Conservation (phyloP, 2,797 vertebrate species). For the Coregonus suidteri region DNA sequence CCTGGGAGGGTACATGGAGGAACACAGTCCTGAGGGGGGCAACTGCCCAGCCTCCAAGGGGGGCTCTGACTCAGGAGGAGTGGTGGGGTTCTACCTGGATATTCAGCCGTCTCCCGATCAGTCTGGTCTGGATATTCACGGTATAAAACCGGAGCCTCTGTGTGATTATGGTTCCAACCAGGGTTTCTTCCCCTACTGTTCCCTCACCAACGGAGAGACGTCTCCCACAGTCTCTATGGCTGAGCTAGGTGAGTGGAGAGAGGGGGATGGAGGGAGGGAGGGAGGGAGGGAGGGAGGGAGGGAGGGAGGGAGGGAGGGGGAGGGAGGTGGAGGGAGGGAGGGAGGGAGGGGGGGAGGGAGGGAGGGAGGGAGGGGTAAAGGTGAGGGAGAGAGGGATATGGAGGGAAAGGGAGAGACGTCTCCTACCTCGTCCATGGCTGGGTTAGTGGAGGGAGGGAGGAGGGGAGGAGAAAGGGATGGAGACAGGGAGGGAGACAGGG, state of each 20-base stretch:
- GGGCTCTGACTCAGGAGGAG: constrained; percentile 69
- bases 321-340: too few species aligned
- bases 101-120: constrained; percentile 92
- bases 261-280: constrained; percentile 7
- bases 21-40: constrained; percentile 83
- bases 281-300: background rate
- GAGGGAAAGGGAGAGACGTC: background rate
- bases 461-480: background rate
- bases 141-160: constrained; percentile 90
- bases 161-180: constrained; percentile 85
- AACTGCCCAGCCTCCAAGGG: constrained; percentile 68
- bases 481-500: background rate
- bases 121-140: constrained; percentile 90
- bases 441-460: background rate
- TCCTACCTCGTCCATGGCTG: background rate
- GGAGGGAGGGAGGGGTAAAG: too few species aligned
- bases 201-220: constrained; percentile 86
- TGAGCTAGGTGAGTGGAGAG: constrained; percentile 81
- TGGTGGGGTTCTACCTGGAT: constrained; percentile 90
- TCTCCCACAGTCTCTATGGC: constrained; percentile 87
- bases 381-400: too few species aligned
- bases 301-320: background rate
- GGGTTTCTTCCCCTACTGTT: constrained; percentile 88
- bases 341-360: too few species aligned
- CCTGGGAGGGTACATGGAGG: constrained; percentile 83